Base-by-base conservation (phyloP, 30 jellyfish, hydroid and myxozoan genomes). In the Hydra vulgaris region DNA sequence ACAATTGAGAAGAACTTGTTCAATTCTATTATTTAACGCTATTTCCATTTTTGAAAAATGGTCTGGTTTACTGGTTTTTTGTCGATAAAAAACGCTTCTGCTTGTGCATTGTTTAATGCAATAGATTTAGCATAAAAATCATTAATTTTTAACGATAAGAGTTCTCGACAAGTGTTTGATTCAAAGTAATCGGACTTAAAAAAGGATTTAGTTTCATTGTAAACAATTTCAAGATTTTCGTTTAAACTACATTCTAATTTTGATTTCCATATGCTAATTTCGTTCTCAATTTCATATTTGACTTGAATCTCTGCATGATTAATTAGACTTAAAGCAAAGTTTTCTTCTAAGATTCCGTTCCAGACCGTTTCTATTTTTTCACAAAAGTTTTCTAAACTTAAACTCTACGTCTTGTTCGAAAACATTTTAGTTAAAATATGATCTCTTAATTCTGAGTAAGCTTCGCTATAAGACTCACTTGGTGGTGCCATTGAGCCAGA, bases 231-330 rank as follows among this genome's bases (percentile, higher is more conserved):
- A n/a, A n/a, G n/a, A n/a, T n/a, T n/a, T n/a, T n/a, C n/a, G n/a
- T n/a, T n/a, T n/a, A n/a, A n/a, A n/a, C n/a, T n/a, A n/a, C n/a
- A n/a, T 56, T 56, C 71, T n/a, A 71, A 18, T 18, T 71, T 0
- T 23, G 22, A 23, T 71, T 71, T 71, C 79, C 79, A 71, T 71
- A 17, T 23, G 22, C 79, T 71, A 18, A 20, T 23, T 71, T 71
- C 27, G 0, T 71, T 20, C 22, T 71, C 79, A 71, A 71, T 71
- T 23, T 71, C 79, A 21, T 71, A 23, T 71, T 23, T 20, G 0
- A 71, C 26, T 71, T 71, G 40, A 71, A 71, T 20, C 27, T 71
- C 79, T 0, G 79, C 79, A 18, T 21, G n/a, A 23, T 71, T 20
- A 0, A 20, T 20, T 71, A 71, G 22, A 23, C 79, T 71, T 17